These are phyloP conservation scores for Amblyjoppa proteus DNA, from an alignment of 2,888 invertebrate genomes.

Conservation along the genomic window DNA sequence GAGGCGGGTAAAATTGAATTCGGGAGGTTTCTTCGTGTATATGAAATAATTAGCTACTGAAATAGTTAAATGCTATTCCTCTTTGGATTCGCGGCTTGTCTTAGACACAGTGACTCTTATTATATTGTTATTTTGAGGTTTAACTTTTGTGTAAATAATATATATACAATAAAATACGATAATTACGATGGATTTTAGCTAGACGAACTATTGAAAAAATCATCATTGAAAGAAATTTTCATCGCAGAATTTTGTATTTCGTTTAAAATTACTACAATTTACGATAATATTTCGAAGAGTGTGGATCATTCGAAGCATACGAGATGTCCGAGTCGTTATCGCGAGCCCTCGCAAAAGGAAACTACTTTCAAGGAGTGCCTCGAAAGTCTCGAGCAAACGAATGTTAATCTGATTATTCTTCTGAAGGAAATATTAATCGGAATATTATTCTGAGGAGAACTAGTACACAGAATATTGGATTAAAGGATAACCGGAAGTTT, in stretches of 20 bases:
- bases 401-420: no score
- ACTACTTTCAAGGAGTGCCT: conserved; percentile 69
- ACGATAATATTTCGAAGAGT: background rate
- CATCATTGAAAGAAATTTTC: background rate
- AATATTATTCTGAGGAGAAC: background rate
- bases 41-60: background rate
- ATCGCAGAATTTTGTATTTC: background rate
- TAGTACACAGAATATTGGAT: conserved; percentile 5
- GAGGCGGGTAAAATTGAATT: background rate
- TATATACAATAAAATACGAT: conserved; percentile 43
- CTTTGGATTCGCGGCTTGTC: conserved; percentile 16
- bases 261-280: background rate
- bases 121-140: conserved; percentile 45
- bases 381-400: conserved; percentile 63
- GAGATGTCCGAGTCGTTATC: conserved; percentile 76
- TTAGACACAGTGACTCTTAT: conserved; percentile 28
- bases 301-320: no score
- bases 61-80: background rate
- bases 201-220: background rate
- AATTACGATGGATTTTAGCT: background rate
- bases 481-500: no score
- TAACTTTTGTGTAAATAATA: conserved; percentile 57
- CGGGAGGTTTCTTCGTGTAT: background rate
- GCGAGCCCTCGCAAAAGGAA: conserved; percentile 74
- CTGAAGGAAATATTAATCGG: no score